Percentiles rank a stretch among this genome's conserved stretches.
Conservation (phyloP, 1,140 invertebrate species). For the Euura saliciscinereae region DNA sequence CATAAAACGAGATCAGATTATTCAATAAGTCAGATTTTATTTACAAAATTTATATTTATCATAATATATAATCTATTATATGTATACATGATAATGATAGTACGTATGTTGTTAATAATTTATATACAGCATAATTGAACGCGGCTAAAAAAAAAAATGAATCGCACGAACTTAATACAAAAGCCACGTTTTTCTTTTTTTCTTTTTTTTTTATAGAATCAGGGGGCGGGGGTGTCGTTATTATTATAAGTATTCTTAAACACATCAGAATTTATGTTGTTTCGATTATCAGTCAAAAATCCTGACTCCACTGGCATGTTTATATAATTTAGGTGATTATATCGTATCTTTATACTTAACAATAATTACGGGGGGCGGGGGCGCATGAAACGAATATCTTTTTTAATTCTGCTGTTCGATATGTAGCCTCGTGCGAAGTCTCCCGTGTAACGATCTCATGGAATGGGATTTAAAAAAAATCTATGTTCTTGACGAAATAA, state of each 20-base stretch:
- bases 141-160: background rate
- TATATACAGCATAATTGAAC: conserved; percentile 37
- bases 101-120: conserved; percentile 31
- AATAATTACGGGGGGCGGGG: no score
- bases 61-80: conserved; percentile 17
- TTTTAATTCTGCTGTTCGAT: no score
- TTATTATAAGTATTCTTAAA: no score
- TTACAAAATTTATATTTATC: conserved; percentile 29
- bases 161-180: background rate
- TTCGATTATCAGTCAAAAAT: conserved; percentile 3
- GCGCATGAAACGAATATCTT: no score
- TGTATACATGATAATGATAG: conserved; percentile 21
- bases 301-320: conserved; percentile 2
- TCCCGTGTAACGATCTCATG: no score
- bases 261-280: background rate
- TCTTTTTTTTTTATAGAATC: no score
- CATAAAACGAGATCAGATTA: background rate
- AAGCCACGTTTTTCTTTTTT: background rate
- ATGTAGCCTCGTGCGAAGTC: no score
- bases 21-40: conserved; percentile 25
- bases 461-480: no score
- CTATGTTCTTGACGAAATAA: no score
- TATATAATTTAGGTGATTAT: no score
- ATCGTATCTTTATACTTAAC: no score
- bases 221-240: no score